phyloP scores from a whole-genome alignment of 2,113 vertebrate species.

The Anoura caudifer region DNA sequence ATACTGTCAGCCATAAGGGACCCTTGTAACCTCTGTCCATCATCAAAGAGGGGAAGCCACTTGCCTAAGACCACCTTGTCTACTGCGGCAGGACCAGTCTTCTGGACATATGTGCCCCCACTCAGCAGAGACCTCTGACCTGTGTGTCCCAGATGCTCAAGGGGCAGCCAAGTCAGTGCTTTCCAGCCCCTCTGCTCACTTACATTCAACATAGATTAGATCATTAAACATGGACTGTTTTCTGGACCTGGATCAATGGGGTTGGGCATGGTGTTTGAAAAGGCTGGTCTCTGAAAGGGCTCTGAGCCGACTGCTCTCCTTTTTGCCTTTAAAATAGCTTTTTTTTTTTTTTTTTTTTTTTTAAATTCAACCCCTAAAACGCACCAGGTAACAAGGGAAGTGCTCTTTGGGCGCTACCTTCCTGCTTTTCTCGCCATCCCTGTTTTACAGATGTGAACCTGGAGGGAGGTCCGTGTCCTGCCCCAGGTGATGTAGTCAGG shows the following conservation, averaged over 20 bases:
- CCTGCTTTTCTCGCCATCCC: neutral
- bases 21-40: neutral
- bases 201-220: neutral
- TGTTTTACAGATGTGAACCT: neutral
- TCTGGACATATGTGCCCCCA: neutral
- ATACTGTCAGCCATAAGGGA: neutral
- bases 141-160: neutral
- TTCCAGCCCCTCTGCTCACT: neutral
- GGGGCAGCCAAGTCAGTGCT: neutral
- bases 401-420: neutral
- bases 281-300: neutral
- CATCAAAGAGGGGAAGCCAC: neutral
- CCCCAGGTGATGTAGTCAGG: neutral
- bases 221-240: neutral
- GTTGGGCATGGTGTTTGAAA: neutral
- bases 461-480: neutral
- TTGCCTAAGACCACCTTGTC: neutral
- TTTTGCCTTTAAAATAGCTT: neutral
- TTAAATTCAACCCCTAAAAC: fast-evolving
- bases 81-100: neutral
- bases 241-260: neutral
- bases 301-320: neutral
- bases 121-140: neutral
- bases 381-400: no score
- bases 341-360: neutral